Evolutionary conservation across 37 sponge, comb jelly and placozoan species (phyloP).

Genomic region (Cliona cf. orientalis): DNA sequence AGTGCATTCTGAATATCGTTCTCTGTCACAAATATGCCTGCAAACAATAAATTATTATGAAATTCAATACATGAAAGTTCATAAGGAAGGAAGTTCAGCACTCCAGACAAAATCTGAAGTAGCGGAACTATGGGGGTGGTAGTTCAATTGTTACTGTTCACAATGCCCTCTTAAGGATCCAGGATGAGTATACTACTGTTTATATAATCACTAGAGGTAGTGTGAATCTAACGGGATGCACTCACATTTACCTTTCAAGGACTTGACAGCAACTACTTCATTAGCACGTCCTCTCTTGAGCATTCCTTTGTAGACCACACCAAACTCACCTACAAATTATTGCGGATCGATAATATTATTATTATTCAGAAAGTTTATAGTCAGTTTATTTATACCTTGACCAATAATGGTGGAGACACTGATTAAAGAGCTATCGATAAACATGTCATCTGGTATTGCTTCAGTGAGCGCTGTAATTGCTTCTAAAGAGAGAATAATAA

Average conservation of each 20-base stretch:
- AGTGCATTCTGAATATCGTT: neutral
- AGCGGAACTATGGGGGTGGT: too few relatives aligned
- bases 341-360: neutral
- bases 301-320: slow-evolving; percentile 17
- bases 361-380: neutral
- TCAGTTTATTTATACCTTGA: slow-evolving; percentile 16
- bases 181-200: too few relatives aligned
- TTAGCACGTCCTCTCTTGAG: neutral
- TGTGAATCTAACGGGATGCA: too few relatives aligned
- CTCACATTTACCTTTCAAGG: slow-evolving; percentile 37
- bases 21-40: slow-evolving; percentile 3
- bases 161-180: too few relatives aligned
- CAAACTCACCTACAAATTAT: slow-evolving; percentile 14
- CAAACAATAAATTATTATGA: too few relatives aligned
- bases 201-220: too few relatives aligned
- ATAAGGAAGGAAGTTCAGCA: too few relatives aligned
- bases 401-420: neutral
- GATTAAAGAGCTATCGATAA: neutral
- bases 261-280: slow-evolving; percentile 6
- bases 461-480: too few relatives aligned
- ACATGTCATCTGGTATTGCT: neutral
- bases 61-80: too few relatives aligned
- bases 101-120: too few relatives aligned
- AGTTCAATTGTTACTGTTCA: neutral
- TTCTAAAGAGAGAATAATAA: too few relatives aligned